Evolutionary conservation across 1,140 invertebrate genomes (phyloP).

Genomic region (Pseudoatta argentina): DNA sequence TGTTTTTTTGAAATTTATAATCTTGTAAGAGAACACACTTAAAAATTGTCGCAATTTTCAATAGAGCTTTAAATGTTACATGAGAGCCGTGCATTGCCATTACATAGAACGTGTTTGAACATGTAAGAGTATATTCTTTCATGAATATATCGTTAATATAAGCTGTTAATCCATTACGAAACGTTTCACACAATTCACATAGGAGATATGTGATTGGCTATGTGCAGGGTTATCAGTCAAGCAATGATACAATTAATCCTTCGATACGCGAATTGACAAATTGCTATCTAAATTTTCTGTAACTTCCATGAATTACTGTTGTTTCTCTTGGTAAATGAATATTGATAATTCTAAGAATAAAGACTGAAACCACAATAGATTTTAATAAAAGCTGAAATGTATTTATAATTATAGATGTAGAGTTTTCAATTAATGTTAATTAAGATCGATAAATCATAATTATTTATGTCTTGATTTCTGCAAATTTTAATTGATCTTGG

Average conservation of each 20-base stretch:
- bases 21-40: not conserved
- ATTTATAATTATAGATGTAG: not conserved
- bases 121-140: not conserved
- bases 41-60: not conserved
- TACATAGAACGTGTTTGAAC: not conserved
- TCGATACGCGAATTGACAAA: conserved; percentile 10
- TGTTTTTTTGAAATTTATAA: not conserved
- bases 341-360: not conserved
- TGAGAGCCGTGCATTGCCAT: not conserved
- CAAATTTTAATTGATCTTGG: not conserved
- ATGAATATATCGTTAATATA: not conserved
- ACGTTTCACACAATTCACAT: conserved; percentile 27
- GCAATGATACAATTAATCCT: not conserved
- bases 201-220: conserved; percentile 5
- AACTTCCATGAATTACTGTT: not conserved
- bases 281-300: not conserved
- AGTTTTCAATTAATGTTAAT: not conserved
- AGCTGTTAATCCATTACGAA: conserved; percentile 28
- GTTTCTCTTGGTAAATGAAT: not conserved
- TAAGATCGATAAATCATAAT: not conserved
- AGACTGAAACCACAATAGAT: not conserved
- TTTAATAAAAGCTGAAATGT: not conserved
- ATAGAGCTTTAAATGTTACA: conserved; percentile 15
- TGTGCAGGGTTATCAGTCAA: conserved; percentile 7
- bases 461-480: not conserved